Evolutionary conservation across 2,888 invertebrate genomes (phyloP), one percentile per base, ranked within the genome.

Genomic region (Amphimallon solstitiale): DNA sequence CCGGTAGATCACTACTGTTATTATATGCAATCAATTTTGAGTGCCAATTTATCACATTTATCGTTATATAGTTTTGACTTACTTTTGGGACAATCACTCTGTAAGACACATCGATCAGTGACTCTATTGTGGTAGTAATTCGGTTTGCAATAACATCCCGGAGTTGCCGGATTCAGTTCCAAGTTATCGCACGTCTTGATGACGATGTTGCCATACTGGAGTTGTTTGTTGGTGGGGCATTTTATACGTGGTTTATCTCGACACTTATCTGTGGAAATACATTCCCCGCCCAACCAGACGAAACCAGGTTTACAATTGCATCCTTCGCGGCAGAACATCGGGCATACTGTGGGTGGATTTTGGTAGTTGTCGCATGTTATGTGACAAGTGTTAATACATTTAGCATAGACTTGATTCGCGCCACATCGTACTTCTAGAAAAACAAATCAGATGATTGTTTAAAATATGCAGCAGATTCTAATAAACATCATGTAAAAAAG

Each of bases 301-400:
- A 51, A 60, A 9, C 60, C 49, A 4, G n/a, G 38, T 14, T 15
- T 29, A 29, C 65, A 65, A 9, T 38, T 15, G 29, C 65, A 65
- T 1, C 65, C 65, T 7, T 23, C 5, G 1, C 14, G 4, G 21
- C 65, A 65, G n/a, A 21, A 10, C 12, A n/a, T 29, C 2, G 45
- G 5, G 46, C 67, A 67, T 17, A n/a, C 6, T 43, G 19, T 9
- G 7, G 63, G 63, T n/a, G 63, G 65, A 14, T 48, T 35, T 12
- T 59, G 70, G 72, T 72, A 75, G 76, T 68, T 83, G 82, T 60
- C 62, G 19, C 71, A 72, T 6, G 71, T 70, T 34, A 63, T 38
- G 10, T 64, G 66, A 35, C 73, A 72, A 4, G 66, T 52, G 1
- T 67, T 65, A 12, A 68, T 70, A 19, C 73, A 73, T 6, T 29